Percentiles rank a stretch among this genome's conserved stretches.
These are phyloP conservation scores for Drosophila suzukii DNA, from an alignment of 1,140 invertebrate genomes.

Conservation along the genomic window DNA sequence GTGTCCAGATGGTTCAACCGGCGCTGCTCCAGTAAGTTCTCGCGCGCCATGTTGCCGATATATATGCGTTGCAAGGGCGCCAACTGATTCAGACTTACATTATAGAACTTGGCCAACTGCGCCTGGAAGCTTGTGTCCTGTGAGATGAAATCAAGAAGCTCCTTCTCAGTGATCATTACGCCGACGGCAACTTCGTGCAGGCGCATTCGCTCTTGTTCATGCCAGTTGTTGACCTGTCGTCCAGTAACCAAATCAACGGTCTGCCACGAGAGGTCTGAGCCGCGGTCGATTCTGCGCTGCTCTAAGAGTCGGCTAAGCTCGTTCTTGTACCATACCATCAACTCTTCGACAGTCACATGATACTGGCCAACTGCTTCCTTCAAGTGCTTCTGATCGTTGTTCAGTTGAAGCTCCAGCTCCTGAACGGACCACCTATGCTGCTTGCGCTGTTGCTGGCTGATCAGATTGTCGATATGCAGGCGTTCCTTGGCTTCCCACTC, in stretches of 20 bases:
- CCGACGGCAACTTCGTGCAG: slow-evolving; percentile 57
- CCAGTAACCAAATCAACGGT: slow-evolving; percentile 43
- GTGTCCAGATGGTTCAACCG: slow-evolving; percentile 50
- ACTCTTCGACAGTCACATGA: slow-evolving; percentile 65
- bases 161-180: slow-evolving; percentile 63
- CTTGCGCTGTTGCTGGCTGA: slow-evolving; percentile 62
- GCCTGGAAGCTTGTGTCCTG: slow-evolving; percentile 59
- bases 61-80: slow-evolving; percentile 65
- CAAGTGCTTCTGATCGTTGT: slow-evolving; percentile 64
- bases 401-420: slow-evolving; percentile 59
- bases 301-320: slow-evolving; percentile 67
- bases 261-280: slow-evolving; percentile 54
- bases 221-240: slow-evolving; percentile 54
- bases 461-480: slow-evolving; percentile 64
- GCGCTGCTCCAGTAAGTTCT: slow-evolving; percentile 60
- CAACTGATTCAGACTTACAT: slow-evolving; percentile 49
- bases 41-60: slow-evolving; percentile 46
- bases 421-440: slow-evolving; percentile 75
- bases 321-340: slow-evolving; percentile 65
- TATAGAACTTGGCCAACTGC: slow-evolving; percentile 60
- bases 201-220: slow-evolving; percentile 61
- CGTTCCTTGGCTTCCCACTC: slow-evolving; percentile 69
- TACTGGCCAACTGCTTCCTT: slow-evolving; percentile 61
- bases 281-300: slow-evolving; percentile 48
- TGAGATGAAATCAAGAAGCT: slow-evolving; percentile 67